Conservation (phyloP, 1,140 invertebrate species). For the Hylyphantes graminicola region DNA sequence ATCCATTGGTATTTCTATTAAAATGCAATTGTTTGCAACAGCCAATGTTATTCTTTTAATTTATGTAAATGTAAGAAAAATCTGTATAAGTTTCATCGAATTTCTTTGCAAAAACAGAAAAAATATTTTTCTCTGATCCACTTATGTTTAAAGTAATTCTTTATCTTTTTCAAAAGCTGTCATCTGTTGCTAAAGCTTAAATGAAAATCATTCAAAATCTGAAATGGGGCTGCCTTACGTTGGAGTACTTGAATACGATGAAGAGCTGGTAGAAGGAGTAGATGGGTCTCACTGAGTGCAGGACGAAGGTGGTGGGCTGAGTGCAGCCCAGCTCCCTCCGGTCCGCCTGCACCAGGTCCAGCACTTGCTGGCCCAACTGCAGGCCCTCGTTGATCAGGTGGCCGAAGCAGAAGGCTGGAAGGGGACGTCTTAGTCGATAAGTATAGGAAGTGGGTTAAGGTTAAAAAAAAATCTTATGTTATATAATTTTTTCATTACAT, state of each 20-base stretch:
- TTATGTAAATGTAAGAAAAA: neutral
- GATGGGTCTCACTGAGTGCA: constrained; percentile 69
- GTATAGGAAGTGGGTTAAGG: too few species aligned
- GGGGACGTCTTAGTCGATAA: too few species aligned
- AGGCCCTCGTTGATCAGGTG: constrained; percentile 77
- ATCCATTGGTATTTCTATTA: too few species aligned
- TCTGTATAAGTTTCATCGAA: constrained; percentile 47
- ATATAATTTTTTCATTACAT: too few species aligned
- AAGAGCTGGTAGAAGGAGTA: constrained; percentile 79
- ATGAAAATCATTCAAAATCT: neutral
- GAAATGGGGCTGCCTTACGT: constrained; percentile 71
- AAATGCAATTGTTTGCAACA: too few species aligned
- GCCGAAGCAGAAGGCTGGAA: constrained; percentile 77
- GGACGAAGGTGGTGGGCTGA: constrained; percentile 10
- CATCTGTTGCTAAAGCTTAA: neutral
- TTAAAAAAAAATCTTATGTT: too few species aligned
- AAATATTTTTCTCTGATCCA: too few species aligned
- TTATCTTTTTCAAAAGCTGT: neutral
- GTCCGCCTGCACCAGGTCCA: constrained; percentile 11
- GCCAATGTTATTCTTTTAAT: too few species aligned
- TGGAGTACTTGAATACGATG: constrained; percentile 82
- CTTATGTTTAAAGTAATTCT: too few species aligned
- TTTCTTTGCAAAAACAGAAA: constrained; percentile 28
- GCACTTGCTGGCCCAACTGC: constrained; percentile 67
- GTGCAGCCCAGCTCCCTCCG: neutral